Conservation (phyloP, 2,888 invertebrate species). For the Ophion ventricosus region DNA sequence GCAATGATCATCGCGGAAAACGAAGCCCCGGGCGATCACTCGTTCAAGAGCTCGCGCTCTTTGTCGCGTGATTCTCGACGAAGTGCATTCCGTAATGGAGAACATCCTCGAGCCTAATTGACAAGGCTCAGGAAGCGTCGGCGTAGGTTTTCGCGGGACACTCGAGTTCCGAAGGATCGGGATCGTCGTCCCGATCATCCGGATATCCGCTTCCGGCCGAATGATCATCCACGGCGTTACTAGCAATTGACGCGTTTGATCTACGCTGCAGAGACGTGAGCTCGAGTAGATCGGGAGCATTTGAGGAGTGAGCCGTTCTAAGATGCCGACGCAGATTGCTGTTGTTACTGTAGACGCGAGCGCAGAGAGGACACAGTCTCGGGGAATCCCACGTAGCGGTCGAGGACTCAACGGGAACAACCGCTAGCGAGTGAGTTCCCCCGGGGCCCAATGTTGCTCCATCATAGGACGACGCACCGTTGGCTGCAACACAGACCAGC, state of each 20-base stretch:
- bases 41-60: background rate
- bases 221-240: conserved; percentile 26
- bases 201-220: conserved; percentile 13
- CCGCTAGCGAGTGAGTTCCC: conserved; percentile 43
- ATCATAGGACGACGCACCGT: conserved; percentile 51
- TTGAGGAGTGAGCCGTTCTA: conserved; percentile 74
- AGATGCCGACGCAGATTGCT: conserved; percentile 78
- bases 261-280: conserved; percentile 74
- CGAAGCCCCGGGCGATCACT: background rate
- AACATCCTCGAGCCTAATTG: background rate
- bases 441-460: conserved; percentile 47
- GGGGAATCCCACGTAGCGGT: conserved; percentile 77
- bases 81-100: background rate
- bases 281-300: conserved; percentile 73
- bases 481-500: conserved; percentile 77
- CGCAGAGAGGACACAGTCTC: conserved; percentile 77
- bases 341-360: conserved; percentile 80
- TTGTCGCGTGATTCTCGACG: background rate
- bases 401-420: conserved; percentile 64
- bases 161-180: conserved; percentile 2
- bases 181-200: conserved; percentile 28
- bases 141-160: conserved; percentile 16
- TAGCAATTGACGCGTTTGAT: conserved; percentile 24
- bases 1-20: background rate
- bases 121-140: conserved; percentile 20